Evolutionary conservation across 2,797 vertebrate genomes (phyloP), one percentile per base, ranked within the genome.

Genomic region (Neosalanx taihuensis): DNA sequence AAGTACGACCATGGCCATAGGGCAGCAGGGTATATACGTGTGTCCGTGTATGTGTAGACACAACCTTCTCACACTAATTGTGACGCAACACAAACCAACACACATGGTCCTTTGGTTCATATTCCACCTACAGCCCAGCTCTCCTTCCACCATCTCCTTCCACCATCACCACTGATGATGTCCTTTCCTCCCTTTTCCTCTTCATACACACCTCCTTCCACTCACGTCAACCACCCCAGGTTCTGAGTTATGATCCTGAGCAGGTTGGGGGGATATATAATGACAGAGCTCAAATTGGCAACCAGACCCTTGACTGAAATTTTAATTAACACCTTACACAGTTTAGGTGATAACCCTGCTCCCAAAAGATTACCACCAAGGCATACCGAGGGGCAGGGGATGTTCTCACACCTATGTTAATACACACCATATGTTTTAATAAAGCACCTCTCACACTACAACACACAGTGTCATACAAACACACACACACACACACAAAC

Each of bases 281-380:
- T 57, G 77, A 78, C 72, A 61, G 81, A 80, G 86, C 84, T 70
- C 80, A 80, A 67, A 67, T 76, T 82, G 85, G 86, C 83, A 64
- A 58, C 37, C 17, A 2, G 33, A n/a, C 61, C 41, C 20, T 64
- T 89, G 84, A 93, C 93, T 92, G 92, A 92, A 94, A 92, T 89
- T 86, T 92, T 93, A 84, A 92, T 93, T 90, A 92, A 89, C 89
- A 83, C 85, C 0, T 67, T 76, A 78, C 74, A 78, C 75, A 4
- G 73, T 84, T 82, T 84, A 90, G 88, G 90, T 92, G 90, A 90
- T 70, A 77, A 85, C 79, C 86, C 86, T 70, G 83, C 81, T 7
- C 23, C 12, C 20, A 5, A 3, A 3, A 9, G 65, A 26, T 66
- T 26, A 72, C 87, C 91, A 92, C 89, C 89, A 89, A 90, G 83